Base-by-base conservation (phyloP, 92 coral and sea anemone genomes). In the Pocillopora grandis region DNA sequence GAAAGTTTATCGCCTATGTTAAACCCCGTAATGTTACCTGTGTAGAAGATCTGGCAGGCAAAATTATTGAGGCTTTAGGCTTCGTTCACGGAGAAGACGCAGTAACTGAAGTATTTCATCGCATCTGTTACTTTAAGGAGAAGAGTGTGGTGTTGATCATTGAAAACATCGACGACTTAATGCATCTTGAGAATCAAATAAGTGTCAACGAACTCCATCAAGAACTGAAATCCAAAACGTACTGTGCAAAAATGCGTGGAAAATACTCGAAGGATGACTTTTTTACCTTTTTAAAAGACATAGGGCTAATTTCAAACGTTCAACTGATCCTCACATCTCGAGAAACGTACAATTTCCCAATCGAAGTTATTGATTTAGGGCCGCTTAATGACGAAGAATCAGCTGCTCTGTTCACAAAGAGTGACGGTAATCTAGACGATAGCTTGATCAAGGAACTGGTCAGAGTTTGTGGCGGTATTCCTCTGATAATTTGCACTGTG, bases 381-480 rank as follows among this genome's bases (percentile, higher is more conserved):
- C 62, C 79, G 27, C 61, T 83, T 21, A 58, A 27, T 17, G 79
- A 71, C 16, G 19, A 60, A 71, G 59, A 52, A 2, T 23, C 62
- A 2, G 62, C 59, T 12, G 13, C 16, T 7, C 3, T 72, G 59
- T 58, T 85, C 5, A 36, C 0, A 73, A 64, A 33, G 64, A 56
- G 76, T 10, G 74, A n/a, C 66, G 15, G 18, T 17, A 48, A 18
- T 52, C 52, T 64, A 10, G 72, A 75, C 36, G 12, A 65, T 48
- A 63, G 10, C 64, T 27, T 71, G 59, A 35, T 63, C 10, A 20
- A 75, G 31, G 61, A 73, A 60, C 55, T 89, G n/a, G 89, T 78
- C 52, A 14, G 7, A 21, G 66, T 79, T 15, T 89, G 92, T 49
- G 82, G 79, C 35, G 92, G 89, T 1, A 89, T 89, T 68, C 92